Evolutionary conservation across 2,113 vertebrate species (phyloP).

Genomic region (Sinocyclocheilus anshuiensis): DNA sequence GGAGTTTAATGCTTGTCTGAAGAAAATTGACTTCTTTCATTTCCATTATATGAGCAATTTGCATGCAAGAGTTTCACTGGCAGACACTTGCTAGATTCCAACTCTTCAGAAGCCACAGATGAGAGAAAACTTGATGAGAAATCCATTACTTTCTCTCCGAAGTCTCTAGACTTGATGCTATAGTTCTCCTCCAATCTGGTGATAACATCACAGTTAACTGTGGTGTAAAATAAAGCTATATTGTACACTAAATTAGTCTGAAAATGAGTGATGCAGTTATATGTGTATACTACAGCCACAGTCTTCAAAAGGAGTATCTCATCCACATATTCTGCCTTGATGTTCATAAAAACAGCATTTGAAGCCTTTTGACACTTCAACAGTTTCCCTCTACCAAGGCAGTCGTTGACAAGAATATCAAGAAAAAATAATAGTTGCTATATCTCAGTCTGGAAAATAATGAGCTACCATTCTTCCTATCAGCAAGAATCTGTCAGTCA

Average conservation of each 20-base stretch:
- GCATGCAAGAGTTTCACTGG: slow-evolving; percentile 10
- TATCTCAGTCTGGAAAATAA: slow-evolving; percentile 40
- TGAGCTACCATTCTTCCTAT: slow-evolving; percentile 21
- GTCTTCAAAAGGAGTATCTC: slow-evolving; percentile 21
- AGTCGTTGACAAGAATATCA: slow-evolving; percentile 22
- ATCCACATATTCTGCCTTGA: not conserved
- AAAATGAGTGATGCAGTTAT: not conserved
- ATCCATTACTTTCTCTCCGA: not conserved
- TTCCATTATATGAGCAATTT: not conserved
- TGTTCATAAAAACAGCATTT: slow-evolving; percentile 22
- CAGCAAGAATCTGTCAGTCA: slow-evolving; percentile 38
- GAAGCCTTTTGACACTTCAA: not conserved
- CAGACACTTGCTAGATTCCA: slow-evolving; percentile 34
- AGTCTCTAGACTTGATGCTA: not conserved
- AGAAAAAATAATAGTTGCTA: slow-evolving; percentile 7
- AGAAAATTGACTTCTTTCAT: not conserved
- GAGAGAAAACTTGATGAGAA: not conserved
- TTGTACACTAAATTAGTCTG: not conserved
- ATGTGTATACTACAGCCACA: not conserved
- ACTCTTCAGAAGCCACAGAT: slow-evolving; percentile 11
- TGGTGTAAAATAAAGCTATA: not conserved
- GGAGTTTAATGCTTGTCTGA: slow-evolving; percentile 1
- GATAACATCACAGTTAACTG: not conserved
- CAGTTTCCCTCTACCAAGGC: slow-evolving; percentile 20
- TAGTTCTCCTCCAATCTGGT: not conserved